Evolutionary conservation across 2,113 vertebrate species (phyloP), one percentile per base, ranked within the genome.

Genomic region (Brachirus orientalis): DNA sequence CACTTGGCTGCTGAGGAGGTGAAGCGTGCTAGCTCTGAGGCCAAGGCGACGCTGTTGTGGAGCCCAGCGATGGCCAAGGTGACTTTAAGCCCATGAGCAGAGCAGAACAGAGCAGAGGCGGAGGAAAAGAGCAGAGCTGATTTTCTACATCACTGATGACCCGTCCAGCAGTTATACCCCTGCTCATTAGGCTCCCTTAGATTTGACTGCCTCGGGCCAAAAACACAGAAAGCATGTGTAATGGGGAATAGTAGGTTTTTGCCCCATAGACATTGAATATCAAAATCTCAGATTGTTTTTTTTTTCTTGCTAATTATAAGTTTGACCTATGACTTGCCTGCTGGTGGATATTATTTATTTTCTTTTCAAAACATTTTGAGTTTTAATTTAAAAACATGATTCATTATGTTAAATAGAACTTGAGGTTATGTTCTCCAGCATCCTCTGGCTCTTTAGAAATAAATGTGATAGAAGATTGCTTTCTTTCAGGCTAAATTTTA

Each of bases 101-200:
- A 59, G 46, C 72, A n/a, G 46, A 40, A 43, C 3, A 28, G 28
- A 28, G 6, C 28, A 28, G 28, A 28, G 28, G 28, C 3, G 28
- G 28, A 28, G 28, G 28, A 2, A 14, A 13, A 41, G 22, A 60
- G 16, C 45, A 48, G 68, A 37, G 72, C 54, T 48, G 68, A 63
- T 70, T 83, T 86, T 66, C 66, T 56, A 53, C 68, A 60, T 51
- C 57, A 13, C 47, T n/a, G 72, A 63, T 63, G 72, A 79, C 46
- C 54, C n/a, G 8, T 6, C 9, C 59, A 41, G 35, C 74, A 51
- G 77, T 82, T 64, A 75, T 37, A 46, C 68, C 35, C 19, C 14
- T 36, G 46, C 71, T 88, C 80, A 80, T 82, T 84, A 71, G 35
- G 68, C 51, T 44, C 48, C 1, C 17, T 62, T 69, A 62, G 50